phyloP scores from a whole-genome alignment of 1,140 invertebrate species.

The Drosophila willistoni region DNA sequence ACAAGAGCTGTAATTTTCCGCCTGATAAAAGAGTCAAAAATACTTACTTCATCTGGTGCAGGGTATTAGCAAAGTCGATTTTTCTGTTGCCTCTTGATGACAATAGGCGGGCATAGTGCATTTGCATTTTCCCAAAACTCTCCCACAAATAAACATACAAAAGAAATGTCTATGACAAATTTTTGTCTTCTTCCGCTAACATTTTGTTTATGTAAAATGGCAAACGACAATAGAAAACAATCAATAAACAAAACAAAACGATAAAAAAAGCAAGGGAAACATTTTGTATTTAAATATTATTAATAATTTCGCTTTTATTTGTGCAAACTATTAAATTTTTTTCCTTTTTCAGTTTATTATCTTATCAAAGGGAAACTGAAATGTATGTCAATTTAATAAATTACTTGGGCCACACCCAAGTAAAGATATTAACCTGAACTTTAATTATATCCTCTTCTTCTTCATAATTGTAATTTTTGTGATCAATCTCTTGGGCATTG shows the following conservation, averaged over 20 bases:
- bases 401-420: constrained; percentile 39
- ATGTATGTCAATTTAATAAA: constrained; percentile 52
- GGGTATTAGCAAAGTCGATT: too few species aligned
- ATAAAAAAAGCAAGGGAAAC: constrained; percentile 8
- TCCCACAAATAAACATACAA: background rate
- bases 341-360: constrained; percentile 25
- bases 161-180: constrained; percentile 27
- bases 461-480: background rate
- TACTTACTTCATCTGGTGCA: too few species aligned
- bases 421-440: constrained; percentile 6
- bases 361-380: constrained; percentile 33
- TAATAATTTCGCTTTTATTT: constrained; percentile 11
- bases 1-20: too few species aligned
- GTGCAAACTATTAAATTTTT: constrained; percentile 6
- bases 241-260: background rate
- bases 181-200: constrained; percentile 42
- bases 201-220: constrained; percentile 33
- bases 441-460: constrained; percentile 9
- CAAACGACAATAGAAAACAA: background rate
- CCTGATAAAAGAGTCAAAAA: too few species aligned
- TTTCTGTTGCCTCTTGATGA: background rate
- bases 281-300: background rate
- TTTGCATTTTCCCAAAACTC: constrained; percentile 37
- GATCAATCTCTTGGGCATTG: constrained; percentile 11
- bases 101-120: constrained; percentile 8